A percentile compares a stretch with the other conserved stretches of the same genome.
phyloP scores from a whole-genome alignment of 2,797 vertebrate species.

The Pristis pectinata region DNA sequence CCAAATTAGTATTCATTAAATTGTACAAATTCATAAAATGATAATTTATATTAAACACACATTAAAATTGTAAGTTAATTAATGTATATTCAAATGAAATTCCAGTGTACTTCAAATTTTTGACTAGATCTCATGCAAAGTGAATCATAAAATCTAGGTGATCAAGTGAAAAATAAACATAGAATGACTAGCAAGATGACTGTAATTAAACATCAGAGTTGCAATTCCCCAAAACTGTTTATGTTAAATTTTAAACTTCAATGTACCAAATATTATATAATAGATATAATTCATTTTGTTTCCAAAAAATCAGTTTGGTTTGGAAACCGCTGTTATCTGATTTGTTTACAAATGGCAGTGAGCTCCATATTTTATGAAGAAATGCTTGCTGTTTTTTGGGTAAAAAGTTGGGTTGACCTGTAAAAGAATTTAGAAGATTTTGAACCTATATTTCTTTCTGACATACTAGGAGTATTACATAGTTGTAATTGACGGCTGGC shows the following conservation, averaged over 20 bases:
- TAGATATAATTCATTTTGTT: neutral
- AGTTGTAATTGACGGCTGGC: too few species aligned
- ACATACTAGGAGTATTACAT: too few species aligned
- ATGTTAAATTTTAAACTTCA: neutral
- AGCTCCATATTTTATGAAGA: neutral
- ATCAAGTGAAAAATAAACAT: neutral
- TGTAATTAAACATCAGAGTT: neutral
- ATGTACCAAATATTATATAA: neutral
- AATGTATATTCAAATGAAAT: neutral
- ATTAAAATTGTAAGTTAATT: neutral
- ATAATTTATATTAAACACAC: neutral
- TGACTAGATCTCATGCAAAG: too few species aligned
- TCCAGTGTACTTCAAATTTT: neutral
- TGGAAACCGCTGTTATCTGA: neutral
- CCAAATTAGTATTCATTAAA: neutral
- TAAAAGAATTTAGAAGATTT: neutral
- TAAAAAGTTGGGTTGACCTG: neutral
- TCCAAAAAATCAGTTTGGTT: neutral
- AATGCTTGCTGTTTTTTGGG: neutral
- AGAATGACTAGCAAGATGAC: too few species aligned
- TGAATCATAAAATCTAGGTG: neutral
- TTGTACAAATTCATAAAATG: neutral
- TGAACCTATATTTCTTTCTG: neutral
- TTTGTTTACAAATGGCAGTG: neutral
- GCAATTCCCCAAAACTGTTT: neutral